Conservation (phyloP, 1,140 invertebrate species). For the Drosophila pseudoananassae region DNA sequence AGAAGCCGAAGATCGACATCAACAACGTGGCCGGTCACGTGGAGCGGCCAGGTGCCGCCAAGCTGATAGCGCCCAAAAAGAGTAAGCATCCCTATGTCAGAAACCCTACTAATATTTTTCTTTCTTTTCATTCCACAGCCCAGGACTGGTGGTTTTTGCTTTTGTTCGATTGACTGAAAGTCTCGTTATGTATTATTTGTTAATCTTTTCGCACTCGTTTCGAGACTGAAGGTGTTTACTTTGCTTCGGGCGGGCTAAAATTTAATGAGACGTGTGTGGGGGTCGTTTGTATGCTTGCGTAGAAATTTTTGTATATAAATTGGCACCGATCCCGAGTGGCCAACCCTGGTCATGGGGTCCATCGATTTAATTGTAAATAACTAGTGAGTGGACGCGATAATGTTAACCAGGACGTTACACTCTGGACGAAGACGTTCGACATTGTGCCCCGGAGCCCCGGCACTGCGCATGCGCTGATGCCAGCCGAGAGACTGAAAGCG, state of each 20-base stretch:
- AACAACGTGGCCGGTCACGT: constrained; percentile 80
- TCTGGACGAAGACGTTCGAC: constrained; percentile 7
- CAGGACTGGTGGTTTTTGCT: constrained; percentile 68
- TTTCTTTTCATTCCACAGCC: constrained; percentile 73
- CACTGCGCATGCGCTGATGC: constrained; percentile 62
- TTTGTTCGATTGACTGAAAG: constrained; percentile 38
- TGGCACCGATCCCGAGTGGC: neutral
- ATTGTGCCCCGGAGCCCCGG: neutral
- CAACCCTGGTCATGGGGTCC: neutral
- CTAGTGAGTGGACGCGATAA: neutral
- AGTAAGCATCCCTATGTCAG: constrained; percentile 88
- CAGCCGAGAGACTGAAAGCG: constrained; percentile 3
- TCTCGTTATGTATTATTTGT: constrained; percentile 44
- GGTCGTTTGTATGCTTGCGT: constrained; percentile 5
- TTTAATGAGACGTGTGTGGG: neutral
- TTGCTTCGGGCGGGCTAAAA: constrained; percentile 31
- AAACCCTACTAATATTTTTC: constrained; percentile 76
- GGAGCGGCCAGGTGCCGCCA: constrained; percentile 91
- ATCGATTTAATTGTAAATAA: constrained; percentile 1
- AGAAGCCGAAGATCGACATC: constrained; percentile 89
- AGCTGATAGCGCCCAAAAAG: constrained; percentile 94
- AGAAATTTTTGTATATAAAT: constrained; percentile 2
- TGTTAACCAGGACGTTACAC: neutral
- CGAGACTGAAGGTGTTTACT: constrained; percentile 28
- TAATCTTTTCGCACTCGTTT: constrained; percentile 23